Evolutionary conservation across 1,140 invertebrate species (phyloP).

Genomic region (Acromyrmex charruanus): DNA sequence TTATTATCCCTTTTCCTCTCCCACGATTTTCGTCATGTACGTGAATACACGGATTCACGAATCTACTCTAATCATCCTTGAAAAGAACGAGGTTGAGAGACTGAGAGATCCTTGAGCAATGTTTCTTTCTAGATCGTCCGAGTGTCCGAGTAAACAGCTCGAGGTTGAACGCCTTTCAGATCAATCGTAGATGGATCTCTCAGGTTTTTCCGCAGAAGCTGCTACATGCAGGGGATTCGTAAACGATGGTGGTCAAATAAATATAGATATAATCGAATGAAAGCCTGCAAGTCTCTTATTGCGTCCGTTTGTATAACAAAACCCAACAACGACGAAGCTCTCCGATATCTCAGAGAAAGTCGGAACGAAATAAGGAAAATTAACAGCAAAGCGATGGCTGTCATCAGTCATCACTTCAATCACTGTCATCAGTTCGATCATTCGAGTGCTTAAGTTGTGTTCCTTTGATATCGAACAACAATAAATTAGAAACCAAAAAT

Average conservation of each 20-base stretch:
- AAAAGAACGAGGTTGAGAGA: conserved; percentile 36
- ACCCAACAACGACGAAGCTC: not conserved
- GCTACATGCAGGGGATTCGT: not conserved
- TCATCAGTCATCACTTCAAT: too few relatives aligned
- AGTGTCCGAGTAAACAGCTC: conserved; percentile 31
- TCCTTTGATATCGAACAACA: too few relatives aligned
- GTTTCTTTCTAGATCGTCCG: conserved; percentile 42
- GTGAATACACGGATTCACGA: not conserved
- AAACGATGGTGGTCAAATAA: not conserved
- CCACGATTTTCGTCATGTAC: not conserved
- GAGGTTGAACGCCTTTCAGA: conserved; percentile 45
- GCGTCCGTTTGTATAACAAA: not conserved
- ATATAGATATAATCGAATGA: not conserved
- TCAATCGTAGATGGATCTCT: conserved; percentile 45
- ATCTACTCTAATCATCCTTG: conserved; percentile 29
- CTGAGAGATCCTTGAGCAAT: conserved; percentile 31
- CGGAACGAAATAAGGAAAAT: not conserved
- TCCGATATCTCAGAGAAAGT: not conserved
- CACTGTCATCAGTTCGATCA: not conserved
- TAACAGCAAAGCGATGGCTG: not conserved
- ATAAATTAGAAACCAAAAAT: not conserved
- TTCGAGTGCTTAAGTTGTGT: not conserved
- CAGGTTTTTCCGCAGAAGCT: not conserved
- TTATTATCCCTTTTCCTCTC: not conserved
- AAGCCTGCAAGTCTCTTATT: not conserved